phyloP scores from a whole-genome alignment of 2,888 invertebrate species.

The Germaria angustata region DNA sequence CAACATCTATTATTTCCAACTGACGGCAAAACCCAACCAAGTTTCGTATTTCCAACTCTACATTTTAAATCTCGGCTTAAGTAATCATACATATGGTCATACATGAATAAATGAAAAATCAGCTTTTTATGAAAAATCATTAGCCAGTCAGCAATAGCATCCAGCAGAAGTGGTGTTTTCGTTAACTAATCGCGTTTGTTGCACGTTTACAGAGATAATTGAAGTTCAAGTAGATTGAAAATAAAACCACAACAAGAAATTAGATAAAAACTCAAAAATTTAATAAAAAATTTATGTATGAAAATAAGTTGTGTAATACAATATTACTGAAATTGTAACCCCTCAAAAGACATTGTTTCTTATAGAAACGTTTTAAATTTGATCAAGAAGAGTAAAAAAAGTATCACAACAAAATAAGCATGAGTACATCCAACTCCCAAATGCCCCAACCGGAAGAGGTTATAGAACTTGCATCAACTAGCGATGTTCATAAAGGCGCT shows the following conservation, averaged over 20 bases:
- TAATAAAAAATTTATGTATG: neutral
- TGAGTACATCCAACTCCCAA: slow-evolving; percentile 21
- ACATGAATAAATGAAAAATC: neutral
- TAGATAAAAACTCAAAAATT: slow-evolving; percentile 13
- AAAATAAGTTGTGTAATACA: slow-evolving; percentile 42
- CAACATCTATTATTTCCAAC: slow-evolving; percentile 12
- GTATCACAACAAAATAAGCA: slow-evolving; percentile 30
- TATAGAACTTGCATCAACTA: slow-evolving; percentile 19
- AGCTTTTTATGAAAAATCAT: slow-evolving; percentile 8
- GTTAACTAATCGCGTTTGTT: slow-evolving; percentile 2
- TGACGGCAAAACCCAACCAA: slow-evolving; percentile 22
- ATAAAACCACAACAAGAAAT: slow-evolving; percentile 30
- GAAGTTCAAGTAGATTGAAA: slow-evolving; percentile 62
- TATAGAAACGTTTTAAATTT: slow-evolving; percentile 58
- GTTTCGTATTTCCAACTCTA: slow-evolving; percentile 33
- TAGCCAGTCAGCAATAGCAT: slow-evolving; percentile 19
- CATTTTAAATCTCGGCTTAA: slow-evolving; percentile 59
- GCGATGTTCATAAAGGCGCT: neutral
- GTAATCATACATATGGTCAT: neutral
- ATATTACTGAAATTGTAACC: neutral
- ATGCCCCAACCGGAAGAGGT: slow-evolving; percentile 56
- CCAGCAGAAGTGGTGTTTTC: neutral
- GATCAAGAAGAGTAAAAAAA: too few relatives aligned
- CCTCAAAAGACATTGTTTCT: slow-evolving; percentile 52
- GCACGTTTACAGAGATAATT: slow-evolving; percentile 37